phyloP scores from a whole-genome alignment of 1,140 invertebrate genomes.

The Lamellibrachia luymesi region DNA sequence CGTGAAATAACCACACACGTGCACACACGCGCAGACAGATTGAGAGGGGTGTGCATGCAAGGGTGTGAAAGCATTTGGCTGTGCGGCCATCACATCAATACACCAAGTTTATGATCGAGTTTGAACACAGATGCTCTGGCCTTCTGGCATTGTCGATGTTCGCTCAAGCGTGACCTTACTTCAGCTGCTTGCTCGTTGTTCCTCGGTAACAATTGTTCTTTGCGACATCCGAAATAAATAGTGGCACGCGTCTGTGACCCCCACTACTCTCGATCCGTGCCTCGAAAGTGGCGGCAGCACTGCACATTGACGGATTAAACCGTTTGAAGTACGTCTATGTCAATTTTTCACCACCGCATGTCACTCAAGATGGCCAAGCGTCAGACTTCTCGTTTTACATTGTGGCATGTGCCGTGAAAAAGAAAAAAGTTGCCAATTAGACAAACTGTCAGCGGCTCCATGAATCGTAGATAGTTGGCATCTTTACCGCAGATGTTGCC shows the following conservation, averaged over 20 bases:
- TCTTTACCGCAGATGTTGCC: not conserved
- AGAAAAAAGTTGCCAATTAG: not conserved
- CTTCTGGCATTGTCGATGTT: not conserved
- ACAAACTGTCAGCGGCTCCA: not conserved
- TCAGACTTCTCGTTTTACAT: not conserved
- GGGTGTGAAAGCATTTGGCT: not conserved
- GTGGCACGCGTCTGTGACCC: not conserved
- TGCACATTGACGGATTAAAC: not conserved
- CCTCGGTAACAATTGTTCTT: not conserved
- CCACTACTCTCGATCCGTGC: too few relatives aligned
- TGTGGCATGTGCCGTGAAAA: not conserved
- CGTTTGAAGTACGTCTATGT: not conserved
- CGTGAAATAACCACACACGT: not conserved
- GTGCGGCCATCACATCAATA: not conserved
- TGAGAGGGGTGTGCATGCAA: not conserved
- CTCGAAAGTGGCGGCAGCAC: not conserved
- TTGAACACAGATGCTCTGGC: not conserved
- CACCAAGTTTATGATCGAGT: not conserved
- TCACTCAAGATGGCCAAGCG: not conserved
- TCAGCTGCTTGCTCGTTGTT: not conserved
- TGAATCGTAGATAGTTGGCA: not conserved
- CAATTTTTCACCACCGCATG: not conserved
- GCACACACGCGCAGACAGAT: not conserved
- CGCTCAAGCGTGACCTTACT: not conserved
- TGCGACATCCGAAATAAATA: not conserved